Evolutionary conservation across 2,888 invertebrate species (phyloP).

Genomic region (Eupithecia subumbrata): DNA sequence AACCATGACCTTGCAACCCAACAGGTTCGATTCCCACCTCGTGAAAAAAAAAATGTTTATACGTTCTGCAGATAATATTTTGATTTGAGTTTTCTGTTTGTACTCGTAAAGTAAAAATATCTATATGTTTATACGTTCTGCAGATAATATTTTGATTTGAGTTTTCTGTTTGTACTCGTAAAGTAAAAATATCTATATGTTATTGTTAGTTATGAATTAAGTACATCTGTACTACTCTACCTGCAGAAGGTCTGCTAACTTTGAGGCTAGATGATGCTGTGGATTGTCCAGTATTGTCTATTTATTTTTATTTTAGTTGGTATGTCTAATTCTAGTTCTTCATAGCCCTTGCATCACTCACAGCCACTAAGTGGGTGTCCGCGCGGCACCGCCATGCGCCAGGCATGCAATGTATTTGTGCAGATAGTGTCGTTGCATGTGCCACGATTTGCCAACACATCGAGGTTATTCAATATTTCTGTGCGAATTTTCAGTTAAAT

Average conservation of each 20-base stretch:
- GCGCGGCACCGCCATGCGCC: not conserved
- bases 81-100: not conserved
- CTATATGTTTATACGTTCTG: not conserved
- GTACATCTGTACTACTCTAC: no score
- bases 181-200: no score
- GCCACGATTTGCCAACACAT: conserved; percentile 2
- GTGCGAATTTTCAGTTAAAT: not conserved
- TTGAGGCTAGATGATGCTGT: not conserved
- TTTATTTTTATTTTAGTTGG: not conserved
- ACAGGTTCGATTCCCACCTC: not conserved
- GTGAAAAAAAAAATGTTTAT: not conserved
- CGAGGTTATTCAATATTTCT: not conserved
- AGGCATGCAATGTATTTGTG: not conserved
- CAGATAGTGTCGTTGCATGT: not conserved
- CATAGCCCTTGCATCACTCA: not conserved
- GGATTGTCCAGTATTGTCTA: no score
- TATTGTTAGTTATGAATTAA: no score
- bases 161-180: not conserved
- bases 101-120: no score
- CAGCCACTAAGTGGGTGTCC: conserved; percentile 15
- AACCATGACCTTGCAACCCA: not conserved
- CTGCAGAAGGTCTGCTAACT: no score
- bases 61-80: not conserved
- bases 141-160: not conserved
- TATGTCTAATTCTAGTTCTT: not conserved